phyloP scores from a whole-genome alignment of 2,113 vertebrate genomes.

The Leptosomus discolor region DNA sequence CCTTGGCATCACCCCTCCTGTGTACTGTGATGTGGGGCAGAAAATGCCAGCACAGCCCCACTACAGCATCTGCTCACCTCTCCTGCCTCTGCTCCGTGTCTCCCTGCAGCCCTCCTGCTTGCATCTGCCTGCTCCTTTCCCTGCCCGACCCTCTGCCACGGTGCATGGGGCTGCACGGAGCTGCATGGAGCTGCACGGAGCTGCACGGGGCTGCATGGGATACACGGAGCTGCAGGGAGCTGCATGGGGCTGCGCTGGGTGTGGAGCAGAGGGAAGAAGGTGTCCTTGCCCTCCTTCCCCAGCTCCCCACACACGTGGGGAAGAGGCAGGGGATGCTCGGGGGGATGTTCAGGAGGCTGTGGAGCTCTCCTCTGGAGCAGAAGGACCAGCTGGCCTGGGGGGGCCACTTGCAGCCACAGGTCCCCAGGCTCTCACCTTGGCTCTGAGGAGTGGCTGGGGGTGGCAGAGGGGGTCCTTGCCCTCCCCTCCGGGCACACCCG shows the following conservation, averaged over 20 bases:
- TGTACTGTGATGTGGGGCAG: not conserved
- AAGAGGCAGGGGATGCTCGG: not conserved
- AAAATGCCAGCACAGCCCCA: not conserved
- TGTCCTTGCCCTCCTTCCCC: not conserved
- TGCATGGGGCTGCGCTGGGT: not conserved
- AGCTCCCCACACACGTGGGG: fast-evolving
- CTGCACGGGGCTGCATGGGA: not conserved
- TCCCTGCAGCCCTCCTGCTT: not conserved
- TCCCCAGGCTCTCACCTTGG: not conserved
- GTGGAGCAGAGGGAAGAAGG: not conserved
- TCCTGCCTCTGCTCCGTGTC: fast-evolving
- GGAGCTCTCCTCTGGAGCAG: not conserved
- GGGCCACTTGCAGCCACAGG: not conserved
- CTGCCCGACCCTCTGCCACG: not conserved
- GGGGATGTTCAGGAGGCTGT: not conserved
- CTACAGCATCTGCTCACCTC: not conserved
- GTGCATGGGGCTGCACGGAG: not conserved
- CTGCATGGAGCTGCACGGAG: fast-evolving
- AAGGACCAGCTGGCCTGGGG: not conserved
- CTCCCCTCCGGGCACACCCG: not conserved
- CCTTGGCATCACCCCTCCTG: not conserved
- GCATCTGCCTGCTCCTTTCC: not conserved
- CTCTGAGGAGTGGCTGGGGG: not conserved
- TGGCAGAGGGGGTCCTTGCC: not conserved
- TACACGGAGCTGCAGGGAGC: not conserved